These are phyloP conservation scores for Rhodophaea formosa DNA, from an alignment of 2,888 invertebrate species.

Conservation along the genomic window DNA sequence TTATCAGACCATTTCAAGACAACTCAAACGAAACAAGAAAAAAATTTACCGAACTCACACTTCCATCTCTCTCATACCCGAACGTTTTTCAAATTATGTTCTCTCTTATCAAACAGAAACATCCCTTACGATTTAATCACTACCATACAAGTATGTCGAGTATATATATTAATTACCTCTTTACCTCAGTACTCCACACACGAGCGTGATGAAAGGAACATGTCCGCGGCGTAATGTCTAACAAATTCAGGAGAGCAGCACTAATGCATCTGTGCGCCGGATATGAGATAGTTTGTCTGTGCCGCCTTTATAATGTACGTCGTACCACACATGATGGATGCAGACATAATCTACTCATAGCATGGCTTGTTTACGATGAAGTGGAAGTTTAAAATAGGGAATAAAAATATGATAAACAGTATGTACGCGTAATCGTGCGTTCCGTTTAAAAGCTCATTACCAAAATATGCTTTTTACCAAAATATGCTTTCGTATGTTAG, in stretches of 20 bases:
- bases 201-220: slow-evolving; percentile 25
- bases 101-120: no score
- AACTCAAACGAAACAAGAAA: no score
- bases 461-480: no score
- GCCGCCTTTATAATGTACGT: slow-evolving; percentile 18
- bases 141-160: not conserved
- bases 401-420: no score
- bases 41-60: no score
- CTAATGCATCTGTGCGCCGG: slow-evolving; percentile 47
- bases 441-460: no score
- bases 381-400: not conserved
- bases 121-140: no score
- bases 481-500: no score
- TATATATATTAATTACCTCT: slow-evolving; percentile 17
- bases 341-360: slow-evolving; percentile 4
- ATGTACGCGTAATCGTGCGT: no score
- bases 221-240: slow-evolving; percentile 38
- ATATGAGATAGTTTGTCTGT: slow-evolving; percentile 53
- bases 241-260: slow-evolving; percentile 45
- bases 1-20: no score
- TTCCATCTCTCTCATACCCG: no score
- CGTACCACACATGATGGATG: slow-evolving; percentile 1
- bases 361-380: not conserved
- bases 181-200: slow-evolving; percentile 12
- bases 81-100: no score